These are phyloP conservation scores for Apis florea DNA, from an alignment of 1,140 invertebrate genomes.

Conservation along the genomic window DNA sequence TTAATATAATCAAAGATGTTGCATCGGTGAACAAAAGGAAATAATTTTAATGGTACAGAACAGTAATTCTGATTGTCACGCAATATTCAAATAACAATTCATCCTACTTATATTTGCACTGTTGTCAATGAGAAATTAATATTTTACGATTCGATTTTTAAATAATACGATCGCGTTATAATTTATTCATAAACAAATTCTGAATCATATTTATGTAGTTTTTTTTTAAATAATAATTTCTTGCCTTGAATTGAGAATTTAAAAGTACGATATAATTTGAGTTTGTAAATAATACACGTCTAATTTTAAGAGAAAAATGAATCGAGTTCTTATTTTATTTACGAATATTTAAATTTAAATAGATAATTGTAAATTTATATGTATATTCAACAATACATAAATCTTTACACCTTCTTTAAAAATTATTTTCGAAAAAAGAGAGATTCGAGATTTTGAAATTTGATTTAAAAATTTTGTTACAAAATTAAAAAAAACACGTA, in stretches of 20 bases:
- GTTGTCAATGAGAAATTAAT: slow-evolving; percentile 33
- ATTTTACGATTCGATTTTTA: slow-evolving; percentile 27
- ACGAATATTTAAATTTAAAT: too few relatives aligned
- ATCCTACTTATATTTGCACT: slow-evolving; percentile 4
- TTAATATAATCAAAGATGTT: background rate
- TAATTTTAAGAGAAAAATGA: too few relatives aligned
- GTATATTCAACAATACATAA: too few relatives aligned
- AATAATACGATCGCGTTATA: background rate
- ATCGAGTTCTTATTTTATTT: too few relatives aligned
- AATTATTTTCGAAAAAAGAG: too few relatives aligned
- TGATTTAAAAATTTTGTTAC: too few relatives aligned
- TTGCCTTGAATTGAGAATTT: background rate
- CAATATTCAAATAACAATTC: slow-evolving; percentile 26
- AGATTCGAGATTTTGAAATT: too few relatives aligned
- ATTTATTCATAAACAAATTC: slow-evolving; percentile 29
- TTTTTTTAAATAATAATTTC: slow-evolving; percentile 2
- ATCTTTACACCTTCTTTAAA: too few relatives aligned
- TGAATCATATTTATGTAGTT: background rate
- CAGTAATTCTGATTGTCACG: background rate
- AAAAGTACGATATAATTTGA: background rate
- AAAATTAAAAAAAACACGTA: background rate
- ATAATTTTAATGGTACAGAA: slow-evolving; percentile 7
- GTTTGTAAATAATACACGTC: too few relatives aligned
- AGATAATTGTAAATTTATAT: too few relatives aligned
- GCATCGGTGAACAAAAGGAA: background rate